Conservation (phyloP, 2,888 invertebrate species). For the Lymantria monacha region DNA sequence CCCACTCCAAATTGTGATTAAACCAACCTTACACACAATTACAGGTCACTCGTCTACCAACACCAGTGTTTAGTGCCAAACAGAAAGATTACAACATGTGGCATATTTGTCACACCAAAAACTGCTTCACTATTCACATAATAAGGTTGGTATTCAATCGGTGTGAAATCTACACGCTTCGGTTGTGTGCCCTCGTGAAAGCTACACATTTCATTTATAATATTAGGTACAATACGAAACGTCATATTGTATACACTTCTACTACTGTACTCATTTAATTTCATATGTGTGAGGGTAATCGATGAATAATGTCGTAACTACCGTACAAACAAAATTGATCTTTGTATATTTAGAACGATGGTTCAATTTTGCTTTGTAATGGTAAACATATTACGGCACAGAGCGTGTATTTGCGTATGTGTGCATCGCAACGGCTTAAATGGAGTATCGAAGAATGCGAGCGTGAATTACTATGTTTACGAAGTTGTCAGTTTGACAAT, state of each 20-base stretch:
- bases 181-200: conserved; percentile 77
- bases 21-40: conserved; percentile 81
- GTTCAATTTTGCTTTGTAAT: conserved; percentile 23
- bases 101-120: conserved; percentile 30
- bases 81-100: conserved; percentile 38
- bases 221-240: conserved; percentile 74
- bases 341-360: conserved; percentile 21
- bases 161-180: conserved; percentile 49
- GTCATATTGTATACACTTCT: conserved; percentile 76
- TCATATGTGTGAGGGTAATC: conserved; percentile 57
- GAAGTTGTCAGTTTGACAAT: conserved; percentile 76
- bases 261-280: conserved; percentile 68
- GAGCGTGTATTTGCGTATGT: conserved; percentile 61
- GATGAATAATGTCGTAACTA: conserved; percentile 37
- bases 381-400: conserved; percentile 53
- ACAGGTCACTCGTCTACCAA: conserved; percentile 79
- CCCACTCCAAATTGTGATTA: conserved; percentile 82
- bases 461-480: conserved; percentile 80
- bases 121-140: accelerated
- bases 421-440: conserved; percentile 66
- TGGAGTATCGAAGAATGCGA: conserved; percentile 78
- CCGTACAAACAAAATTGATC: conserved; percentile 29
- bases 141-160: conserved; percentile 31
- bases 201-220: conserved; percentile 81
- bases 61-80: conserved; percentile 52